phyloP scores from a whole-genome alignment of 2,113 vertebrate genomes.

The Propithecus coquereli region DNA sequence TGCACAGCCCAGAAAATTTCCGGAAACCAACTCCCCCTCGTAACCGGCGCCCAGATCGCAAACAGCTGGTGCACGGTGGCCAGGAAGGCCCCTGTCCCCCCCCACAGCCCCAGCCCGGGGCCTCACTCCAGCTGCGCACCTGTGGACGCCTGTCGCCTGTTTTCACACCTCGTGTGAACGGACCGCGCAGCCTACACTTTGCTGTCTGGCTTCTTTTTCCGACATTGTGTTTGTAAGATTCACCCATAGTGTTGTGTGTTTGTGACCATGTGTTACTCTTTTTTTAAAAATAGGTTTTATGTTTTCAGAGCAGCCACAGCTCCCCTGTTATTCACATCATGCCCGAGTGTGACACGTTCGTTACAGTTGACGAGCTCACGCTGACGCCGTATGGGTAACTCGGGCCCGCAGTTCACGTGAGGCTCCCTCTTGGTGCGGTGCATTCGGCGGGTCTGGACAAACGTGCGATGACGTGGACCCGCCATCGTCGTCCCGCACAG shows the following conservation, averaged over 20 bases:
- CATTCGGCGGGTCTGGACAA: background rate
- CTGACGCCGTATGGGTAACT: accelerated
- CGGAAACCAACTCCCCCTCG: background rate
- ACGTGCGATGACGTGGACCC: accelerated
- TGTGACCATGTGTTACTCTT: too few species aligned
- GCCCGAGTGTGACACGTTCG: accelerated
- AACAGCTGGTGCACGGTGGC: background rate
- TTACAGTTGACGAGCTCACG: accelerated
- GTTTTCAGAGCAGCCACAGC: background rate
- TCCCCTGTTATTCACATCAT: accelerated
- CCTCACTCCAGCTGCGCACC: accelerated
- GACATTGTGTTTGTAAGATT: background rate
- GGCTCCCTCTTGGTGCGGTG: accelerated
- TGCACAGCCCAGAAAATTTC: background rate
- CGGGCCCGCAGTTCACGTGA: accelerated
- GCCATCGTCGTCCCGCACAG: accelerated
- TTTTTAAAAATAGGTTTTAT: background rate
- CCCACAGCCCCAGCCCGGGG: background rate
- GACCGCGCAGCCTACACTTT: background rate
- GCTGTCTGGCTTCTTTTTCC: background rate
- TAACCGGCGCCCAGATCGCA: background rate
- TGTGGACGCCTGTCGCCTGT: accelerated
- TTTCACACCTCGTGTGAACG: accelerated
- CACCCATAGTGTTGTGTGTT: background rate
- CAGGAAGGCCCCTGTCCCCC: background rate